Base-by-base conservation (phyloP, 2,113 vertebrate species). In the Agelaius phoeniceus region DNA sequence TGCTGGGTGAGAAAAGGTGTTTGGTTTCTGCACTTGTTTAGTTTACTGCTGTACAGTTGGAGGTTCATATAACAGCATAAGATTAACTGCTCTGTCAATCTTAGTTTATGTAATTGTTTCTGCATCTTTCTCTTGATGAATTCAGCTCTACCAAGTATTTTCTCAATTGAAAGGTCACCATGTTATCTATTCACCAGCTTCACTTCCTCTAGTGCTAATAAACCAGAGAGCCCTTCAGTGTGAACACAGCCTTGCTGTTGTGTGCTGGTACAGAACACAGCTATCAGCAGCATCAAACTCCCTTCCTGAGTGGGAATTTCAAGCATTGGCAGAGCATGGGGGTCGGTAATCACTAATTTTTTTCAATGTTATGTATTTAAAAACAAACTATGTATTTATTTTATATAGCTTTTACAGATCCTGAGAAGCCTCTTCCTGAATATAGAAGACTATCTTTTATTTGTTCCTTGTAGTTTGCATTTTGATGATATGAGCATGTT, bases 361-460 rank as follows among this genome's bases (percentile, higher is more conserved):
- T 72, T 31, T n/a, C 0, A 23, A 3, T 54, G 30, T 8, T 17
- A 2, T 31, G 0, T 41, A 1, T 57, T 23, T 11, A n/a, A 0
- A 3, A 24, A 41, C 13, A 37, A 65, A 9, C 4, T 6, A 16
- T 9, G 37, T 30, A 3, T 39, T 52, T 31, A 4, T 12, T 41
- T 49, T 43, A 43, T 7, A 5, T 30, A 27, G 7, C 1, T 59
- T 66, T 24, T 43, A 26, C 15, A 46, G 5, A 35, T 51, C 3
- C 6, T 23, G 3, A 61, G 20, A 57, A 58, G 8, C 12, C 2
- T 31, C 52, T 89, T 65, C 4, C 16, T 58, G 9, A 43, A 13
- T 55, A 30, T 18, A 49, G 49, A 18, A 44, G 28, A 59, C 15
- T 3, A 41, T 3, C 0, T 74, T 71, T 74, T 20, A 1, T 33